phyloP scores from a whole-genome alignment of 2,797 vertebrate genomes.

The Coregonus ussuriensis region DNA sequence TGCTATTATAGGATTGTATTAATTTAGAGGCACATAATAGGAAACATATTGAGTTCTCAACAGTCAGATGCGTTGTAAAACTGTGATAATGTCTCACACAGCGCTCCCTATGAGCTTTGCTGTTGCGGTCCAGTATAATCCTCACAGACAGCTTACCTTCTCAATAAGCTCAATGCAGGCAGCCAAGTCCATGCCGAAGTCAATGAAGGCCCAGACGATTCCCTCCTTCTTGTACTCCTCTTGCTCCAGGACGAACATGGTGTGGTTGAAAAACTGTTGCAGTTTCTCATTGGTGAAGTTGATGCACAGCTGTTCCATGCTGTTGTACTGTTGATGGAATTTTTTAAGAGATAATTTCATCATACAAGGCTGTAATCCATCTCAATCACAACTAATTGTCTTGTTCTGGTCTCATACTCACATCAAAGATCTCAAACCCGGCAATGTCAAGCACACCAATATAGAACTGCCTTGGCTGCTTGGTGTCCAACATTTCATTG shows the following conservation, averaged over 20 bases:
- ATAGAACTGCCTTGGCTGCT: conserved; percentile 74
- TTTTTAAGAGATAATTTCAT: background rate
- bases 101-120: background rate
- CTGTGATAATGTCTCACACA: background rate
- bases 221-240: background rate
- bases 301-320: conserved; percentile 63
- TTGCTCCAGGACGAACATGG: conserved; percentile 51
- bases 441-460: conserved; percentile 80
- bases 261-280: conserved; percentile 60
- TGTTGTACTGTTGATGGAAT: background rate
- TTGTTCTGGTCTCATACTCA: conserved; percentile 31
- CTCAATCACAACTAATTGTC: background rate
- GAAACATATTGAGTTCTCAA: background rate
- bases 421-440: conserved; percentile 81
- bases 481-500: conserved; percentile 78
- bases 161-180: conserved; percentile 70
- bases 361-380: background rate
- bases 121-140: background rate
- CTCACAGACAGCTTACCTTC: conserved; percentile 24
- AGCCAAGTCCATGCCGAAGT: conserved; percentile 67
- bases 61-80: background rate
- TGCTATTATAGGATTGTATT: background rate
- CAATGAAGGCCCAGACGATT: conserved; percentile 58
- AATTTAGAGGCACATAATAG: background rate
- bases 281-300: conserved; percentile 67